Evolutionary conservation across 2,888 invertebrate genomes (phyloP), one percentile per base, ranked within the genome.

Genomic region (Torymus aiolomorphi): DNA sequence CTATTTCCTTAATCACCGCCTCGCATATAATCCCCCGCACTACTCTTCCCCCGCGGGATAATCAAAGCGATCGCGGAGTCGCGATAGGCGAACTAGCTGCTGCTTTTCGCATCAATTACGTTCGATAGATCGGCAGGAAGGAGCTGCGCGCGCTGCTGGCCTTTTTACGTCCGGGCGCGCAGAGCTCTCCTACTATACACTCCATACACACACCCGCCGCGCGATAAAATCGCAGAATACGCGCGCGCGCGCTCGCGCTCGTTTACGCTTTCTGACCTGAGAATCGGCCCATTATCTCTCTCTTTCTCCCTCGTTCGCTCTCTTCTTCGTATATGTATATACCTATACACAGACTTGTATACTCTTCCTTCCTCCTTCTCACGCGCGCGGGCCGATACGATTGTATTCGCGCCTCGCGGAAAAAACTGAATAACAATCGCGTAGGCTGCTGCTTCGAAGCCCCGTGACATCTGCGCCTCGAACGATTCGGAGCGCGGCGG

Each of bases 81-180:
- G 63, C 67, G 54, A 24, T 51, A 51, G 2, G 18, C n/a, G 42
- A 42, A 11, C 62, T 18, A 62, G 24, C 24, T 24, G 24, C 24
- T 24, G 49, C 62, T 67, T 42, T 49, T 66, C 74, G 81, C 81
- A 73, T 77, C 81, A 82, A 80, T 79, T 80, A 80, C 62, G 57
- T 74, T 76, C 76, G 81, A 80, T 80, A 77, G 79, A 84, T 83
- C 83, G 79, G 74, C 83, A 81, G 83, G 83, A 84, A 83, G 83
- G 82, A 83, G 83, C 10, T 13, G 13, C 24, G 57, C 18, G 20
- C 2, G 10, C 59, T 65, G 70, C 63, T 62, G 51, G 76, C 51
- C 73, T 81, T 78, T 74, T 78, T 81, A 76, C 76, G 71, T 78
- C 75, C 72, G 74, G 54, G 10, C 54, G 24, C 13, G 52, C 18